Evolutionary conservation across 2,888 invertebrate genomes (phyloP), one percentile per base, ranked within the genome.

Genomic region (Thalpophila matura): DNA sequence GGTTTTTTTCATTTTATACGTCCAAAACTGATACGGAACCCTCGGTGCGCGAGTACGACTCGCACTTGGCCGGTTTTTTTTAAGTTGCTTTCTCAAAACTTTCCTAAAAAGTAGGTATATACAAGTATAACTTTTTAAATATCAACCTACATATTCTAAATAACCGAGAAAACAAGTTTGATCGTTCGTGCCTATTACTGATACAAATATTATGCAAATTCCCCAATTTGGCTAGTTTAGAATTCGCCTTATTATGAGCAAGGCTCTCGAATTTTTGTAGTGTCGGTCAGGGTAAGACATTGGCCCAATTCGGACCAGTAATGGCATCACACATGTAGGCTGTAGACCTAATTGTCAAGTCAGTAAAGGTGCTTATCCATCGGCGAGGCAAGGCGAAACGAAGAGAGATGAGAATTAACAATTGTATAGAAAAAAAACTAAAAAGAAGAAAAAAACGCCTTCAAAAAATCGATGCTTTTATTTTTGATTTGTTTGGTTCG

Each of bases 201-300:
- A 14, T 35, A 31, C 63, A 70, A 70, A 31, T 50, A 46, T 55
- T 55, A 68, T 42, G 55, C 31, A 24, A 71, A 68, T 51, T 14
- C 3, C 12, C 4, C 7, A 46, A 42, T 42, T 55, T 56, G 7
- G 18, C 40, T 42, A 6, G 22, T 68, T 68, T 68, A 65, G 50
- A 51, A 65, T 51, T 56, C 20, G 35, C 26, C 9, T 42, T 0
- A 33, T 38, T 26, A 37, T 22, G 14, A 20, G 33, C 18, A 50
- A 51, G 35, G 16, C n/a, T 35, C 16, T n/a, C 1, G 31, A 53
- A 60, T 51, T 53, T 62, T 35, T 0, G 3, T 6, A 16, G 16
- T 50, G 1, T 47, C 35, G 55, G 50, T 64, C 67, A 72, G 65
- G 67, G 3, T 6, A 10, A 27, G n/a, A 37, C 40, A 65, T 64